Percentiles rank a stretch among this genome's conserved stretches.
Evolutionary conservation across 2,888 invertebrate species (phyloP).

Genomic region (Seira musarum): DNA sequence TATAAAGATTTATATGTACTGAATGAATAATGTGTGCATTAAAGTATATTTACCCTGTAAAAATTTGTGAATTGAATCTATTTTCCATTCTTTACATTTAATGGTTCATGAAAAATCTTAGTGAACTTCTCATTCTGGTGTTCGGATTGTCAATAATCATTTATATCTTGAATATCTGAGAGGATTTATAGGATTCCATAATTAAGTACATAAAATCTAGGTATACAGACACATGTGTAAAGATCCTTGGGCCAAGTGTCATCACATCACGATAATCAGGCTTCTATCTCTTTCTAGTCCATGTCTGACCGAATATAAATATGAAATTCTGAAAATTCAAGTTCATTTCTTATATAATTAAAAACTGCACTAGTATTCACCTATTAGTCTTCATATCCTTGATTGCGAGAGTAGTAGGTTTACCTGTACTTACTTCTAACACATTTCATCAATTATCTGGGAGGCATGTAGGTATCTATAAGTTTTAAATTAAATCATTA

Average conservation of each 20-base stretch:
- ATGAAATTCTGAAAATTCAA: too few species aligned
- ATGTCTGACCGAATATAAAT: too few species aligned
- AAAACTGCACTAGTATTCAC: too few species aligned
- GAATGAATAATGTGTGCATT: background rate
- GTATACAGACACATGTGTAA: background rate
- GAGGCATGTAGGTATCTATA: too few species aligned
- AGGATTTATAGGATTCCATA: background rate
- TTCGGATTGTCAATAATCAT: background rate
- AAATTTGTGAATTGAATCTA: background rate
- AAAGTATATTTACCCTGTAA: background rate
- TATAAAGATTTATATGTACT: background rate
- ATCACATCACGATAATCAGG: too few species aligned
- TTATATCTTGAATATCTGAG: background rate
- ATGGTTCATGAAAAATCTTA: background rate
- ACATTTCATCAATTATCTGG: too few species aligned
- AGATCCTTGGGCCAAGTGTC: background rate
- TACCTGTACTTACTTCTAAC: too few species aligned
- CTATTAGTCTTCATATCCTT: too few species aligned
- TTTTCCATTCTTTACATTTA: background rate
- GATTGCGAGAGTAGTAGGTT: too few species aligned
- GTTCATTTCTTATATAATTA: too few species aligned
- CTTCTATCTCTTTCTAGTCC: too few species aligned
- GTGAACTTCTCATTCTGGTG: background rate
- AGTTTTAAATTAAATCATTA: too few species aligned
- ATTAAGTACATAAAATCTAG: background rate